Evolutionary conservation across 30 jellyfish, hydroid and myxozoan genomes (phyloP).

Genomic region (Sanderia malayensis): DNA sequence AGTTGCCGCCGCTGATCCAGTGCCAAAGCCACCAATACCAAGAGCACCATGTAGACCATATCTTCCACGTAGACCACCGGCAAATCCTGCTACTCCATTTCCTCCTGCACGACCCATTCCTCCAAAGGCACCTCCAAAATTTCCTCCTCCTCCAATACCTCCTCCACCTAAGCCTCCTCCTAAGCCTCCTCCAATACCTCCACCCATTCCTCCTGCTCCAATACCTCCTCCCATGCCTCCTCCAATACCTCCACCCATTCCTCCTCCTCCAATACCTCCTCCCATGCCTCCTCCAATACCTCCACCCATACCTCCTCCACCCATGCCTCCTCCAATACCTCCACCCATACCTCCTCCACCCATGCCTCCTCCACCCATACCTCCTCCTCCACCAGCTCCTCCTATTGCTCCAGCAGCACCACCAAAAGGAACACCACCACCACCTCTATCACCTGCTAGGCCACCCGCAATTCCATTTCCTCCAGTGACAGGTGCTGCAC

Average conservation of each 20-base stretch:
- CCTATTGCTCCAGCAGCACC: slow-evolving; percentile 49
- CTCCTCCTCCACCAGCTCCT: slow-evolving; percentile 61
- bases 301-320: slow-evolving; percentile 2
- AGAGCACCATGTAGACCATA: slow-evolving; percentile 10
- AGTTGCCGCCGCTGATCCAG: slow-evolving; percentile 3
- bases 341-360: slow-evolving; percentile 51
- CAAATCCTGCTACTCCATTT: neutral
- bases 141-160: slow-evolving; percentile 18
- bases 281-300: neutral
- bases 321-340: slow-evolving; percentile 11
- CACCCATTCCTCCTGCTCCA: neutral
- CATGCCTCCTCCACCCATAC: slow-evolving; percentile 40
- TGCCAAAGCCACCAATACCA: slow-evolving; percentile 7
- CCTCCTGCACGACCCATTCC: neutral
- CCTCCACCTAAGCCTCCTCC: slow-evolving; percentile 43
- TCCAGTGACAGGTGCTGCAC: slow-evolving; percentile 24
- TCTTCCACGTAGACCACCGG: slow-evolving; percentile 15
- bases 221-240: neutral
- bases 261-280: neutral
- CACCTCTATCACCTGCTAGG: slow-evolving; percentile 66
- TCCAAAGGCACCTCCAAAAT: neutral
- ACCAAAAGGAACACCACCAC: slow-evolving; percentile 37
- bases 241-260: neutral
- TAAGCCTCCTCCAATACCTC: slow-evolving; percentile 2
- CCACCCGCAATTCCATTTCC: slow-evolving; percentile 52